These are phyloP conservation scores for Pogonocherus hispidulus DNA, from an alignment of 2,888 invertebrate species.

Conservation along the genomic window DNA sequence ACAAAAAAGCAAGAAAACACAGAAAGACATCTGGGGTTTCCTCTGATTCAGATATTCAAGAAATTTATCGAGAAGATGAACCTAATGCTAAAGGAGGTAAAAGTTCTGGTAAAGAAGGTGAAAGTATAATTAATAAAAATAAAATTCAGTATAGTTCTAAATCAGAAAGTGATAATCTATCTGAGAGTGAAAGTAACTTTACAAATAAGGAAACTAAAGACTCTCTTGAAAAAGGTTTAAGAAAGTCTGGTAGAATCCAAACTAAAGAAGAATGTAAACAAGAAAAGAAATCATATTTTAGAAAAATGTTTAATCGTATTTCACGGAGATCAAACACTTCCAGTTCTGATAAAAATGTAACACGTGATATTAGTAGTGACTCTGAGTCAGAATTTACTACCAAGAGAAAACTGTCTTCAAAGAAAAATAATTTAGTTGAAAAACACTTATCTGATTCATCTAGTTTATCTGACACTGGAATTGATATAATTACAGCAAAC, in stretches of 20 bases:
- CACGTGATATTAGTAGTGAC: constrained; percentile 10
- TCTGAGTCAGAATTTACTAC: constrained; percentile 3
- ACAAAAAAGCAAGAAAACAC: neutral
- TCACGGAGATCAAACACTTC: constrained; percentile 17
- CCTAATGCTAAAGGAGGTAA: neutral
- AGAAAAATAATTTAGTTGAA: constrained; percentile 23
- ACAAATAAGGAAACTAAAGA: constrained; percentile 5
- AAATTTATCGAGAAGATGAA: neutral
- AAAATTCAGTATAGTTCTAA: constrained; percentile 24
- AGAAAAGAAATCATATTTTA: constrained; percentile 27
- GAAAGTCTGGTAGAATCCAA: constrained; percentile 31
- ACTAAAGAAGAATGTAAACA: constrained; percentile 15
- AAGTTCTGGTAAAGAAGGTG: neutral
- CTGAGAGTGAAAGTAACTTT: constrained; percentile 14
- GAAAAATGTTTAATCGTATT: constrained; percentile 34
- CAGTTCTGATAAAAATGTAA: constrained; percentile 21
- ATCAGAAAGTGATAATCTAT: constrained; percentile 6
- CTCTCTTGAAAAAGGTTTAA: neutral
- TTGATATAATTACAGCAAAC: constrained; percentile 18
- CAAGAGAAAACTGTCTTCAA: constrained; percentile 9
- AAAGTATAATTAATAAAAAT: neutral
- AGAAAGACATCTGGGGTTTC: neutral
- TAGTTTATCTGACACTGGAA: constrained; percentile 33
- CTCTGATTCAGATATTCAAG: constrained; percentile 2
- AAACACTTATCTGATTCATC: constrained; percentile 31